Conservation (phyloP, 2,888 invertebrate species). For the Troides oblongomaculatus region DNA sequence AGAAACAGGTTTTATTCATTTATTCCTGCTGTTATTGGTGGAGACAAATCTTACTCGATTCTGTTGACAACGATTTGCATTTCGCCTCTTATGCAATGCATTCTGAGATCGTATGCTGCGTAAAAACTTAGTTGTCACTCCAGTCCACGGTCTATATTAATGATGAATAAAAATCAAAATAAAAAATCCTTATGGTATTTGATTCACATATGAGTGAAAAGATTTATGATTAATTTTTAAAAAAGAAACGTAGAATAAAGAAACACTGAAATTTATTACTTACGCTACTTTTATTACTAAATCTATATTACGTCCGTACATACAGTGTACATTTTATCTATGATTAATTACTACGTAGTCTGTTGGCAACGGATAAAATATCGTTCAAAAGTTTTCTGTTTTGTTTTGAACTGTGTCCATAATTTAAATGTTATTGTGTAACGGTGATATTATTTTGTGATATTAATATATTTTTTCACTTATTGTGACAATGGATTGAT, state of each 20-base stretch:
- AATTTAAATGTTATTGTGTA: neutral
- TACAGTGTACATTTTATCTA: neutral
- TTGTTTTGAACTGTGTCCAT: neutral
- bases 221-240: no score
- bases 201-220: no score
- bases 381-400: conserved; percentile 3
- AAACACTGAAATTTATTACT: neutral
- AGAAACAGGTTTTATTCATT: no score
- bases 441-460: neutral
- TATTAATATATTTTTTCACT: neutral
- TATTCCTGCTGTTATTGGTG: no score
- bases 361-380: conserved; percentile 22
- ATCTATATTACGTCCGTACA: neutral
- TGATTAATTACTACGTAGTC: conserved; percentile 1
- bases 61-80: no score
- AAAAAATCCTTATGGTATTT: no score
- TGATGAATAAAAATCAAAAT: no score
- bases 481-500: neutral
- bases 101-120: no score
- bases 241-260: neutral
- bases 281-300: neutral
- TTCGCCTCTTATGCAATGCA: no score
- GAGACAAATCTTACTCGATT: no score
- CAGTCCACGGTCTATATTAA: no score
- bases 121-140: no score